Percentiles rank a stretch among this genome's conserved stretches.
These are phyloP conservation scores for Drosophila quinaria DNA, from an alignment of 2,888 invertebrate species.

Conservation along the genomic window DNA sequence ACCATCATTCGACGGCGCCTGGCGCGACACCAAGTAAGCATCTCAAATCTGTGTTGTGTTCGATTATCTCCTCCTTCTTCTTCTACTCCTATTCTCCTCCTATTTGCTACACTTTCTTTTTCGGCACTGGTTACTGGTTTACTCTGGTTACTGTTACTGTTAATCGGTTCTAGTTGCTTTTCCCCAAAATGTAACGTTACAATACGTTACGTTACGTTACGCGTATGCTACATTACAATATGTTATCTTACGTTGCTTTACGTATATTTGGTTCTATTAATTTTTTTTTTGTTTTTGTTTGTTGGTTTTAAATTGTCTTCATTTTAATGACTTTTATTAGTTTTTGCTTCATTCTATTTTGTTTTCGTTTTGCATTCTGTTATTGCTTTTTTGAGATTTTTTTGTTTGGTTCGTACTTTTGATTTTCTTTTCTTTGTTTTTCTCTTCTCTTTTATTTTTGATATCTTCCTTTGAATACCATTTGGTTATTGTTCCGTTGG, in stretches of 20 bases:
- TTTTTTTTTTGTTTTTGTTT: no score
- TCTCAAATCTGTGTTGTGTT: constrained; percentile 80
- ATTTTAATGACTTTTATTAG: constrained; percentile 23
- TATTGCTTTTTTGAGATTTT: constrained; percentile 45
- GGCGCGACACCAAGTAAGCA: constrained; percentile 84
- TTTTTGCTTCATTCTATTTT: constrained; percentile 18
- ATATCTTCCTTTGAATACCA: constrained; percentile 63
- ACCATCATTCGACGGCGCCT: constrained; percentile 73
- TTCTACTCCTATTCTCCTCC: constrained; percentile 31
- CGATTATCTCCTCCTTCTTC: constrained; percentile 35
- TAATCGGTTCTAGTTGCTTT: constrained; percentile 55
- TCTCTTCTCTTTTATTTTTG: constrained; percentile 57
- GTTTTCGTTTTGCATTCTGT: constrained; percentile 4
- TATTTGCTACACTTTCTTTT: constrained; percentile 32
- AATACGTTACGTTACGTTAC: constrained; percentile 17
- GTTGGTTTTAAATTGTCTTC: constrained; percentile 13
- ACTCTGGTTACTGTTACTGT: constrained; percentile 38
- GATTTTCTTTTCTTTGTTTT: constrained; percentile 30
- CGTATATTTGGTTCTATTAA: constrained; percentile 22
- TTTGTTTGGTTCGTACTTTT: constrained; percentile 45
- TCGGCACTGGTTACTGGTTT: constrained; percentile 53
- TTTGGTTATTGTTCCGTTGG: constrained; percentile 78
- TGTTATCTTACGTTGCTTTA: constrained; percentile 31
- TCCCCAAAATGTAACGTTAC: constrained; percentile 31
- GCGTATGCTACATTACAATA: constrained; percentile 16